A percentile compares a stretch with the other conserved stretches of the same genome.
These are phyloP conservation scores for Diplogasteroides magnus DNA, from an alignment of 1,140 invertebrate species.

Conservation along the genomic window DNA sequence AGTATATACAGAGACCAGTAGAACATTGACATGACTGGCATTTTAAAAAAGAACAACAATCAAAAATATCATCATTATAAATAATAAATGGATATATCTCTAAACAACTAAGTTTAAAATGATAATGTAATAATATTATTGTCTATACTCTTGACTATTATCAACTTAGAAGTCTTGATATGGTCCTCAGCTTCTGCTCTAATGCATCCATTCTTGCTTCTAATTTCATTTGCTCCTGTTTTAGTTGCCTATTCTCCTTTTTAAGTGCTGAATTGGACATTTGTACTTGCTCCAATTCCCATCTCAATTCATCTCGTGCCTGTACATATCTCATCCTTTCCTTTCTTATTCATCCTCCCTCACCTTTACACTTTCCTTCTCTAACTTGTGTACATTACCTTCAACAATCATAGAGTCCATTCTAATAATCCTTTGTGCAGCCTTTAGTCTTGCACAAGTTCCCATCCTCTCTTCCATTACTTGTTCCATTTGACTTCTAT, in stretches of 20 bases:
- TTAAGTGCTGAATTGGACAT: slow-evolving; percentile 45
- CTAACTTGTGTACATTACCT: slow-evolving; percentile 41
- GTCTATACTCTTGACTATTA: too few species aligned
- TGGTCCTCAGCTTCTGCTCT: slow-evolving; percentile 52
- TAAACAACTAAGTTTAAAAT: too few species aligned
- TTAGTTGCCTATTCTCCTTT: slow-evolving; percentile 51
- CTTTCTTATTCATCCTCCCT: background rate
- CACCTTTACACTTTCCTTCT: slow-evolving; percentile 37
- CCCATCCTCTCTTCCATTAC: slow-evolving; percentile 51
- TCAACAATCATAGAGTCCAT: slow-evolving; percentile 49
- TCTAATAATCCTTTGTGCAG: slow-evolving; percentile 49
- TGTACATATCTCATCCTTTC: slow-evolving; percentile 28
- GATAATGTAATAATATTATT: too few species aligned
- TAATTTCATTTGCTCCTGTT: slow-evolving; percentile 40
- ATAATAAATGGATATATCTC: too few species aligned
- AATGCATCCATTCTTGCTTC: slow-evolving; percentile 45
- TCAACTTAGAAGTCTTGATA: slow-evolving; percentile 49
- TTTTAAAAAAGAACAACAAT: too few species aligned
- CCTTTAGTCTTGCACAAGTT: slow-evolving; percentile 49
- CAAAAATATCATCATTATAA: too few species aligned
- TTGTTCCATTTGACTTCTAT: slow-evolving; percentile 42
- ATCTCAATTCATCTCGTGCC: slow-evolving; percentile 44
- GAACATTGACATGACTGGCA: too few species aligned
- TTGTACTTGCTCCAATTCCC: slow-evolving; percentile 54
- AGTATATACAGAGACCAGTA: too few species aligned